phyloP scores from a whole-genome alignment of 2,113 vertebrate genomes.

The Columbina picui region DNA sequence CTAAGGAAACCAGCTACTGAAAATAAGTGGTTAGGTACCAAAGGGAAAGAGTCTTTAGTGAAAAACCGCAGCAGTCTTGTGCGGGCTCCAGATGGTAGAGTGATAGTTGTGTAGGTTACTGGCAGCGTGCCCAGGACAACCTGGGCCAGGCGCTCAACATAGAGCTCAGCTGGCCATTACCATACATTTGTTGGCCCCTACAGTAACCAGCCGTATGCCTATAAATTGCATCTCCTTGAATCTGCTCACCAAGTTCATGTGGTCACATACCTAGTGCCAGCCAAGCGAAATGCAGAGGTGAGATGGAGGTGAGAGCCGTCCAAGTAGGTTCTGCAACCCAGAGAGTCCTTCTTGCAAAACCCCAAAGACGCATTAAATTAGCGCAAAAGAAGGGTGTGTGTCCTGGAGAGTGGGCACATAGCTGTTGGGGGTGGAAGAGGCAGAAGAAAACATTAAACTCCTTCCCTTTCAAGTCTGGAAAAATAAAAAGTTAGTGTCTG shows the following conservation, averaged over 20 bases:
- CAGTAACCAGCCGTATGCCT: neutral
- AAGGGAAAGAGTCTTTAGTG: neutral
- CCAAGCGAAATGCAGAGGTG: neutral
- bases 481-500: neutral
- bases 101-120: neutral
- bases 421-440: neutral
- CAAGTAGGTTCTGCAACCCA: neutral
- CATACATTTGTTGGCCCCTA: neutral
- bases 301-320: neutral
- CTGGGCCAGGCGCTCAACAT: neutral
- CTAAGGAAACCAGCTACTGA: neutral
- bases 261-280: neutral
- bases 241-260: neutral
- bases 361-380: neutral
- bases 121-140: neutral
- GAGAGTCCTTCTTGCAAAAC: neutral
- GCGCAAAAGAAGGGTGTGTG: neutral
- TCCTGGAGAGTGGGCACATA: neutral
- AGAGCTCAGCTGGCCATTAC: neutral
- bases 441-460: neutral
- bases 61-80: neutral
- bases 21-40: neutral
- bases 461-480: neutral
- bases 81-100: neutral
- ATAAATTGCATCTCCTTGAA: neutral